phyloP scores from a whole-genome alignment of 2,113 vertebrate species.

The Amphilophus citrinellus region DNA sequence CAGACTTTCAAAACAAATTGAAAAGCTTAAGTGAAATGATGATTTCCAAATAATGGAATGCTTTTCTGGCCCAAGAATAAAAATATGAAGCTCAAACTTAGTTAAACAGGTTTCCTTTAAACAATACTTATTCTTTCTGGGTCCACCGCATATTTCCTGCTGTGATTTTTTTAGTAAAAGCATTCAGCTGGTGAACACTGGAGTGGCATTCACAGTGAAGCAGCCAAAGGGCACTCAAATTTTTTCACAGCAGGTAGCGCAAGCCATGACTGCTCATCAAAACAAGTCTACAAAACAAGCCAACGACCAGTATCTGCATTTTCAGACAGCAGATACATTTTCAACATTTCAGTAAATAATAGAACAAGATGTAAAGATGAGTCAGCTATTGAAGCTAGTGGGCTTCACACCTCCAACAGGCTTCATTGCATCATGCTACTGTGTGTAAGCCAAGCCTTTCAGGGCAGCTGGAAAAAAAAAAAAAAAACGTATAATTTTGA shows the following conservation, averaged over 20 bases:
- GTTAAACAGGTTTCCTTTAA: neutral
- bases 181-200: neutral
- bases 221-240: neutral
- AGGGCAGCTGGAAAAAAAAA: neutral
- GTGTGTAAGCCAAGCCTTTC: neutral
- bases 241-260: neutral
- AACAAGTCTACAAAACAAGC: neutral
- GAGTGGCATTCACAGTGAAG: neutral
- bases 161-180: neutral
- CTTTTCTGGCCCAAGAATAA: neutral
- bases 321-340: neutral
- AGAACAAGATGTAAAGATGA: neutral
- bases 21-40: neutral
- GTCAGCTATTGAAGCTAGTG: neutral
- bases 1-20: neutral
- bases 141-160: neutral
- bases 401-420: neutral
- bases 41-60: neutral
- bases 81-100: too few species aligned
- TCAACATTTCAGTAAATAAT: neutral
- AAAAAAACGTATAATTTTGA: neutral
- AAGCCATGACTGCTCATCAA: neutral
- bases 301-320: neutral
- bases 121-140: neutral
- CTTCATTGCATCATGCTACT: neutral